A percentile compares a stretch with the other conserved stretches of the same genome.
phyloP scores from a whole-genome alignment of 92 coral and sea anemone genomes.

The Palythoa grandis region DNA sequence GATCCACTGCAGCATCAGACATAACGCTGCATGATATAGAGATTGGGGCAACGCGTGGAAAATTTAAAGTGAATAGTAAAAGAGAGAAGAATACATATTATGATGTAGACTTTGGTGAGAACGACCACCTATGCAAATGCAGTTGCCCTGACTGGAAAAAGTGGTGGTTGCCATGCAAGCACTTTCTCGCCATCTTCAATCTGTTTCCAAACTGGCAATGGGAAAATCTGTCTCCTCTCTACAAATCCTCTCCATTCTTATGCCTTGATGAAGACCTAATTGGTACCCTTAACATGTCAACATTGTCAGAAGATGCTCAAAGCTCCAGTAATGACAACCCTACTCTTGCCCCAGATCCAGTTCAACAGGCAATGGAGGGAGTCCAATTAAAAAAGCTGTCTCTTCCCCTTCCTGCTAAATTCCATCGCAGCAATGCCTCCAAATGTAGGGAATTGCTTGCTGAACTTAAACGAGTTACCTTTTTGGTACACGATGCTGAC shows the following conservation, averaged over 20 bases:
- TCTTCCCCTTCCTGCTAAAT: constrained; percentile 6
- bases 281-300: background rate
- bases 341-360: background rate
- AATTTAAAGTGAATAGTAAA: constrained; percentile 6
- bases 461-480: constrained; percentile 13
- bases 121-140: constrained; percentile 19
- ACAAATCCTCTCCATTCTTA: constrained; percentile 52
- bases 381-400: background rate
- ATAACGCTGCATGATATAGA: constrained; percentile 23
- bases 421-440: constrained; percentile 9
- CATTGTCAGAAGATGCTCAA: background rate
- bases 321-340: background rate
- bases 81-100: background rate
- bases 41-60: constrained; percentile 3
- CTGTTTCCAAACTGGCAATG: constrained; percentile 56
- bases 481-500: constrained; percentile 41
- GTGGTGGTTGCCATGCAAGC: constrained; percentile 62
- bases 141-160: constrained; percentile 60
- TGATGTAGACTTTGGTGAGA: constrained; percentile 39
- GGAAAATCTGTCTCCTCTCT: constrained; percentile 38
- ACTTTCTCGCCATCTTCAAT: constrained; percentile 55
- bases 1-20: constrained; percentile 21
- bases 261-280: constrained; percentile 44
- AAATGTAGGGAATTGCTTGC: constrained; percentile 44
- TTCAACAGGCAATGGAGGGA: background rate